phyloP scores from a whole-genome alignment of 1,140 invertebrate species.

The Schlechtendalia chinensis region DNA sequence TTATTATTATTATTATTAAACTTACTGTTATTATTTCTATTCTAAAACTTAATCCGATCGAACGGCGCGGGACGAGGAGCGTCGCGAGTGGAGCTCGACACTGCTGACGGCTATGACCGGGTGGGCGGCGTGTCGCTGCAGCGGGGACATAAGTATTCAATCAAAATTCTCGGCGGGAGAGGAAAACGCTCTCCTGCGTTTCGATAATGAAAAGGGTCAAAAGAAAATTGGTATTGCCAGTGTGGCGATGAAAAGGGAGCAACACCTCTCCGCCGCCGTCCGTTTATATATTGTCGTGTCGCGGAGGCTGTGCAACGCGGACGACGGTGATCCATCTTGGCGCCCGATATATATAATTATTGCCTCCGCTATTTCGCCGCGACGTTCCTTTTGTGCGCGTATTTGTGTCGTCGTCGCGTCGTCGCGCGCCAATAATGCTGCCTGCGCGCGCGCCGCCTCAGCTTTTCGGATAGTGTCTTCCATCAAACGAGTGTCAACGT shows the following conservation, averaged over 20 bases:
- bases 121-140: background rate
- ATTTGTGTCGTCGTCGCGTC: constrained; percentile 7
- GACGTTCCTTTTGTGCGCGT: constrained; percentile 31
- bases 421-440: background rate
- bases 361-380: constrained; percentile 8
- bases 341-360: constrained; percentile 42
- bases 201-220: constrained; percentile 49
- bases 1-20: background rate
- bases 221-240: constrained; percentile 48
- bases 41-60: constrained; percentile 34
- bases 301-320: background rate
- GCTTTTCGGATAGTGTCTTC: constrained; percentile 41
- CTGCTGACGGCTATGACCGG: background rate
- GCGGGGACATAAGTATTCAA: constrained; percentile 43
- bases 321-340: constrained; percentile 41
- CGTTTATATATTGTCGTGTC: constrained; percentile 19
- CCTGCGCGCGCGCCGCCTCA: background rate
- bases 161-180: constrained; percentile 46
- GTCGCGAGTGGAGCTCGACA: background rate
- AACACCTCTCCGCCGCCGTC: background rate
- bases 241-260: constrained; percentile 10
- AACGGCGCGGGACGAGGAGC: background rate
- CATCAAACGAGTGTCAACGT: constrained; percentile 45
- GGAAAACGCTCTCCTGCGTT: constrained; percentile 39
- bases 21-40: background rate